These are phyloP conservation scores for Pristiophorus japonicus DNA, from an alignment of 2,113 vertebrate genomes.

Conservation along the genomic window DNA sequence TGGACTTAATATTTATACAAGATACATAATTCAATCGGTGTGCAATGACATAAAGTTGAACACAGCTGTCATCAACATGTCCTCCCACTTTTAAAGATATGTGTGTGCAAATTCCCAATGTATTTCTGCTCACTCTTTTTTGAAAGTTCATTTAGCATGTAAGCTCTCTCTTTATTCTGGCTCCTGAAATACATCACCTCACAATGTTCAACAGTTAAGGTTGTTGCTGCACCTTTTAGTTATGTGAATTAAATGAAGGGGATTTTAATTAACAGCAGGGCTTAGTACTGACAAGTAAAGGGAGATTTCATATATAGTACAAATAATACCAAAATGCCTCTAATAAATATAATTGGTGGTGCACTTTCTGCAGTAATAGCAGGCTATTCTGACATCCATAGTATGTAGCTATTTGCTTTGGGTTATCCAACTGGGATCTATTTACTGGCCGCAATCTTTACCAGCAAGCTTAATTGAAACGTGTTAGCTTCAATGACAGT, in stretches of 20 bases:
- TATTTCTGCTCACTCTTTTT: neutral
- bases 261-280: neutral
- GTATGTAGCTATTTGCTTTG: neutral
- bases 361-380: neutral
- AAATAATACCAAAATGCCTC: neutral
- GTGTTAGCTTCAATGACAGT: neutral
- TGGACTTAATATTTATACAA: neutral
- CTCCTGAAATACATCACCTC: neutral
- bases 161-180: neutral
- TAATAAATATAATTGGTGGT: neutral
- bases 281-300: neutral
- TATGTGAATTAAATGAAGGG: neutral
- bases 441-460: neutral
- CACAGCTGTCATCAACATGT: neutral
- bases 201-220: neutral
- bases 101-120: neutral
- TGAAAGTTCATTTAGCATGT: neutral
- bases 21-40: neutral
- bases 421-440: neutral
- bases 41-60: neutral
- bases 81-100: neutral
- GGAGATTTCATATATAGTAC: neutral
- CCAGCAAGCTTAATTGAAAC: neutral
- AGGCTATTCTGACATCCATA: neutral
- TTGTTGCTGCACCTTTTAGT: neutral